phyloP scores from a whole-genome alignment of 2,113 vertebrate species.

The Chaetura pelagica region DNA sequence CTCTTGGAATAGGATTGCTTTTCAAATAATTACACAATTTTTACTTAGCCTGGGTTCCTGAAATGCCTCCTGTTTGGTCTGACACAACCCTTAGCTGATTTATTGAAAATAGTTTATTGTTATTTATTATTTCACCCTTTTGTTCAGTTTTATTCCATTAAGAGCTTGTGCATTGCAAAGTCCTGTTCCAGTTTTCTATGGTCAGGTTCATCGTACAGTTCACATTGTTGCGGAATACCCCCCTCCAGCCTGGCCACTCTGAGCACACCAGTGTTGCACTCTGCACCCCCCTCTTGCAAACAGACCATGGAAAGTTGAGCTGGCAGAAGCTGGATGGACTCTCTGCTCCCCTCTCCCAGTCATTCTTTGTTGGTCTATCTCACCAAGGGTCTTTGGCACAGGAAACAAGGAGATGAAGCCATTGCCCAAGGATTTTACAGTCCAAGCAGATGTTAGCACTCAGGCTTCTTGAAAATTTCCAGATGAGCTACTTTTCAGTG shows the following conservation, averaged over 20 bases:
- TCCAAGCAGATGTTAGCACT: neutral
- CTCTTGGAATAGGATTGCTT: neutral
- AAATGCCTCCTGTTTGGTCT: neutral
- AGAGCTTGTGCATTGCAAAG: neutral
- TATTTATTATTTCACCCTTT: neutral
- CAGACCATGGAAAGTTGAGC: neutral
- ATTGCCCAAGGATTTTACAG: neutral
- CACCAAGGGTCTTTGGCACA: neutral
- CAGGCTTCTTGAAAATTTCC: neutral
- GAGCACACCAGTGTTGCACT: accelerated
- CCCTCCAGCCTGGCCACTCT: neutral
- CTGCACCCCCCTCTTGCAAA: neutral
- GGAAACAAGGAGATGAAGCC: neutral
- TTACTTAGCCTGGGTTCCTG: neutral
- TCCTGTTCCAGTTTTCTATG: neutral
- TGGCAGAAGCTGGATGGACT: neutral
- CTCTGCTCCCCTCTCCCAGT: accelerated
- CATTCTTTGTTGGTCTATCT: neutral
- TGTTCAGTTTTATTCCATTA: neutral
- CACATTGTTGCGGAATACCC: neutral
- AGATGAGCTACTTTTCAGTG: neutral
- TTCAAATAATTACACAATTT: neutral
- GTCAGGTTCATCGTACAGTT: accelerated
- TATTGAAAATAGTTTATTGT: neutral
- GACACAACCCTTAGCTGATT: neutral